A percentile compares a stretch with the other conserved stretches of the same genome.
These are phyloP conservation scores for Bemisia tabaci DNA, from an alignment of 1,140 invertebrate species.

Conservation along the genomic window DNA sequence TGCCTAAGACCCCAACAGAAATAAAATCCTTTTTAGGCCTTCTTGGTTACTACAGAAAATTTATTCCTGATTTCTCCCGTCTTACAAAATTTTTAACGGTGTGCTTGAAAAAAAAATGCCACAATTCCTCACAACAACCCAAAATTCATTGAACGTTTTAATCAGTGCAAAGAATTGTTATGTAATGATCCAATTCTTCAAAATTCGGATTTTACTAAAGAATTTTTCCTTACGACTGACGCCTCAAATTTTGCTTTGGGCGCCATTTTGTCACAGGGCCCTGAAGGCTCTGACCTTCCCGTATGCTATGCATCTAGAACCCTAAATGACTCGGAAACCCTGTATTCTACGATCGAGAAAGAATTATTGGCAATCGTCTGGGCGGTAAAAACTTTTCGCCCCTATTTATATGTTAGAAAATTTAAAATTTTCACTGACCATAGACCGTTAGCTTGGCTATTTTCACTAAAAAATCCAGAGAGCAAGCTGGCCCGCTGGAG, in stretches of 20 bases:
- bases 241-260: slow-evolving; percentile 15
- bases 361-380: slow-evolving; percentile 28
- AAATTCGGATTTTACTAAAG: slow-evolving; percentile 15
- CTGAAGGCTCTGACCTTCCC: slow-evolving; percentile 16
- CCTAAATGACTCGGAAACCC: slow-evolving; percentile 19
- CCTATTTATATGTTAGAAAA: slow-evolving; percentile 27
- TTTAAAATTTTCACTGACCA: slow-evolving; percentile 31
- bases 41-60: slow-evolving; percentile 27
- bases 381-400: slow-evolving; percentile 25
- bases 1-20: slow-evolving; percentile 16
- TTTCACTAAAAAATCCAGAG: slow-evolving; percentile 21
- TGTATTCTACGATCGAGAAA: slow-evolving; percentile 30
- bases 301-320: slow-evolving; percentile 28
- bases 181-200: slow-evolving; percentile 21
- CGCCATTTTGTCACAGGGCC: slow-evolving; percentile 14
- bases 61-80: slow-evolving; percentile 24
- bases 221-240: slow-evolving; percentile 23
- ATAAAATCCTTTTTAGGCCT: slow-evolving; percentile 29
- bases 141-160: neutral
- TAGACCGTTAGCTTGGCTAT: slow-evolving; percentile 24
- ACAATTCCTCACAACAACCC: no score
- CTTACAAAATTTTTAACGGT: no score
- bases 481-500: slow-evolving; percentile 26
- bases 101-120: no score
- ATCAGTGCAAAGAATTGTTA: slow-evolving; percentile 1